Base-by-base conservation (phyloP, 2,113 vertebrate genomes). In the Alethe diademata region DNA sequence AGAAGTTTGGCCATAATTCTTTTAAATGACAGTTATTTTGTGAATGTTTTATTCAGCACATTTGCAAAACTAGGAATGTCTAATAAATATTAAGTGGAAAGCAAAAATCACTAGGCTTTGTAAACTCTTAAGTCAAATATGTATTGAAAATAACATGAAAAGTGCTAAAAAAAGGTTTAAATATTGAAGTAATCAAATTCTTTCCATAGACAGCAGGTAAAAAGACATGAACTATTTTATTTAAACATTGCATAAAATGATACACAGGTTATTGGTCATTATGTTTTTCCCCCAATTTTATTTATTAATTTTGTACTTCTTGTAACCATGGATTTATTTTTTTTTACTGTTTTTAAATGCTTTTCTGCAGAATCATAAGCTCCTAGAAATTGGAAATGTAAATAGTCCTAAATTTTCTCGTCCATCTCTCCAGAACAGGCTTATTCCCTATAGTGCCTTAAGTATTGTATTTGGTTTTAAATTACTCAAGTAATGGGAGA, bases 401-500 rank as follows among this genome's bases (percentile, higher is more conserved):
- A 95, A 93, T 66, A 17, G 35, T 78, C 58, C 76, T 92, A 89
- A 91, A 91, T 97, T 93, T 92, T 94, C 89, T 85, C 92, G 78
- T 91, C 89, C 66, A 53, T 94, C 61, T 95, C 73, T 93, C 89
- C 45, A 91, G 81, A 96, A 92, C 61, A 73, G 91, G 36, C 47
- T 91, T 92, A 87, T 91, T 93, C 80, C 83, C 83, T 67, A 8
- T 89, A 91, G 78, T 76, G 86, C 90, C 73, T 87, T 87, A 82
- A 87, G 73, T 79, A 65, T 69, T 94, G 56, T 91, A 83, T 91
- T 96, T 82, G 47, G 23, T 45, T 92, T 95, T 89, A 91, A 95
- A 89, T 96, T 95, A 91, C 74, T 86, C n/a, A 76, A 91, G 91
- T 91, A 96, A 94, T 91, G 80, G 94, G 74, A 94, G 70, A 93